phyloP scores from a whole-genome alignment of 2,113 vertebrate species.

The Hydrolagus affinis region DNA sequence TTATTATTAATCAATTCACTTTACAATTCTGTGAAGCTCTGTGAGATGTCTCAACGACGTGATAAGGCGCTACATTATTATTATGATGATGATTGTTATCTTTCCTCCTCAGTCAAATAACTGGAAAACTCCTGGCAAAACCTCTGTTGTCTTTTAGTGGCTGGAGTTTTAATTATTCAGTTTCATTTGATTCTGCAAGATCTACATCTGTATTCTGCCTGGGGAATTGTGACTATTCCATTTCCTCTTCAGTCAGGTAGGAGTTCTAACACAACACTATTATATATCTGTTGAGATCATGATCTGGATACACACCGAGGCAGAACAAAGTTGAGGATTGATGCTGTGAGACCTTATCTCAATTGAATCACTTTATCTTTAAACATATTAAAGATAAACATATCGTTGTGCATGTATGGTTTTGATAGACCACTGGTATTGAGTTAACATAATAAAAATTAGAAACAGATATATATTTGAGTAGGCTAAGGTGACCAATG shows the following conservation, averaged over 20 bases:
- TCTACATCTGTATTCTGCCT: neutral
- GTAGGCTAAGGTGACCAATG: neutral
- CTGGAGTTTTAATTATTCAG: neutral
- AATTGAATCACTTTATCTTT: neutral
- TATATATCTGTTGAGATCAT: neutral
- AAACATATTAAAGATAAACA: neutral
- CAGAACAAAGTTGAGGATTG: neutral
- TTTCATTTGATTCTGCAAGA: neutral
- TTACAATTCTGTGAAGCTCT: too few relatives aligned
- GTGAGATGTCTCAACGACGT: too few relatives aligned
- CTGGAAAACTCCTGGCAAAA: neutral
- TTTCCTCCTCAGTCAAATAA: neutral
- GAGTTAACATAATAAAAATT: neutral
- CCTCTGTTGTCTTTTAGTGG: neutral
- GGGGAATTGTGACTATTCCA: neutral
- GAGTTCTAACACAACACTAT: neutral
- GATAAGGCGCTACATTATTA: too few relatives aligned
- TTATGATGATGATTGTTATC: too few relatives aligned
- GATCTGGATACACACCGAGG: neutral
- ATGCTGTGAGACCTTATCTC: conserved; percentile 1
- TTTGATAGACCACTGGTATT: too few relatives aligned
- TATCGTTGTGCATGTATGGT: neutral
- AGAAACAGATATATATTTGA: too few relatives aligned
- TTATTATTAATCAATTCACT: too few relatives aligned
- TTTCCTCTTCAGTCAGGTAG: conserved; percentile 3